These are phyloP conservation scores for Eira barbara DNA, from an alignment of 2,113 vertebrate species.

Conservation along the genomic window DNA sequence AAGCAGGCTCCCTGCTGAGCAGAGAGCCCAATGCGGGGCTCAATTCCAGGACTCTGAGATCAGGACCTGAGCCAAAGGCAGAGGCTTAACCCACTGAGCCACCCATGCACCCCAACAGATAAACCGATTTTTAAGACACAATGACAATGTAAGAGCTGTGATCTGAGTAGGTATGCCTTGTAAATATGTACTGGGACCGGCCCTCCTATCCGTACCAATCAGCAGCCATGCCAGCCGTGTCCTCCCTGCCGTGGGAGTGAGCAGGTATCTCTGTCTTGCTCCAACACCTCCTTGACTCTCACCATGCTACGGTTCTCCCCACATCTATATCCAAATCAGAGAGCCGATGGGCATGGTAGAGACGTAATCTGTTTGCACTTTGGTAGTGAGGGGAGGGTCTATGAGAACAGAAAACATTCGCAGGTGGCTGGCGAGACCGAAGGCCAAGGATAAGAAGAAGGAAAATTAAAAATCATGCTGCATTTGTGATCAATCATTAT, in stretches of 20 bases:
- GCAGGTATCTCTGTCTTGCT: background rate
- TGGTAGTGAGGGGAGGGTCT: rapidly evolving
- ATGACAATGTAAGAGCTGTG: background rate
- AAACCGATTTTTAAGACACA: background rate
- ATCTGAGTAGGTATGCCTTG: background rate
- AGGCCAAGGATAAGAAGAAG: background rate
- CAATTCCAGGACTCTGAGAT: too few species aligned
- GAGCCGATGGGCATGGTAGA: background rate
- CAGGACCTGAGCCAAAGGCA: too few species aligned
- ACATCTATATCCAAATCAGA: background rate
- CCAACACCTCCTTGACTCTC: background rate
- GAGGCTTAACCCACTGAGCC: too few species aligned
- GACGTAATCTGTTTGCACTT: background rate
- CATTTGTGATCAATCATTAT: background rate
- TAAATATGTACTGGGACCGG: background rate
- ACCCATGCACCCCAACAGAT: background rate
- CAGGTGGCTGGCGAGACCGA: background rate
- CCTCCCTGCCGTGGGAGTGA: background rate
- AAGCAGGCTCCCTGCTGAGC: too few species aligned
- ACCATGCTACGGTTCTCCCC: background rate
- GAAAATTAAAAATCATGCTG: background rate
- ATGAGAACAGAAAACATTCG: background rate
- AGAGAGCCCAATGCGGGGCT: too few species aligned
- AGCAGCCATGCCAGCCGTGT: rapidly evolving
- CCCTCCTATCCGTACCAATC: background rate